Conservation (phyloP, 2,113 vertebrate species). For the Neolamprologus longior region DNA sequence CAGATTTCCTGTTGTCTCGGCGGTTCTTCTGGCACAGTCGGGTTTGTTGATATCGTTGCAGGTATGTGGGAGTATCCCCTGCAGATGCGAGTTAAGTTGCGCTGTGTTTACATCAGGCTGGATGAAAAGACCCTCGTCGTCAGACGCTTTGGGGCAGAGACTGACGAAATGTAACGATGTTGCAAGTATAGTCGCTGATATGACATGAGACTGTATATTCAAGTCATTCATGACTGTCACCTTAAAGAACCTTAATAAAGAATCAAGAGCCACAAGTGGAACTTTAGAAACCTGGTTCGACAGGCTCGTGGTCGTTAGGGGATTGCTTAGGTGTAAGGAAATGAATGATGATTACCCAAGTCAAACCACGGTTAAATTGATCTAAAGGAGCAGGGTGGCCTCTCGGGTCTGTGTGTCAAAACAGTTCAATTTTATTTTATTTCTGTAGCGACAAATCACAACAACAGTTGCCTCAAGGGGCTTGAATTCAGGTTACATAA, state of each 20-base stretch:
- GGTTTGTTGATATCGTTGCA: constrained; percentile 21
- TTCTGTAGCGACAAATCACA: background rate
- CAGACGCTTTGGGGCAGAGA: background rate
- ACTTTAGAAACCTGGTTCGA: background rate
- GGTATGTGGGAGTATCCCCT: background rate
- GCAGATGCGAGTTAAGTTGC: background rate
- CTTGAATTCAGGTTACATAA: background rate
- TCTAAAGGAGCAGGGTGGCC: background rate
- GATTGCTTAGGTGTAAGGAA: background rate
- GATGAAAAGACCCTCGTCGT: background rate
- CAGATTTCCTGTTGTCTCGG: background rate
- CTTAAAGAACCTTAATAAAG: background rate
- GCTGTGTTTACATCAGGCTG: background rate
- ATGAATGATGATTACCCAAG: background rate
- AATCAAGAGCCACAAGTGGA: background rate
- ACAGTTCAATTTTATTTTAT: background rate
- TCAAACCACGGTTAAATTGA: background rate
- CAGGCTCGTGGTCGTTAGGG: background rate
- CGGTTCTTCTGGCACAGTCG: background rate
- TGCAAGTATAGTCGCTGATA: background rate
- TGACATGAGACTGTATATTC: background rate
- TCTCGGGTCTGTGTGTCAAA: background rate
- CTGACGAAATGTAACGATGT: background rate
- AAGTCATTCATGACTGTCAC: background rate
- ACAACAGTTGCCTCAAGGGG: background rate